phyloP scores from a whole-genome alignment of 1,140 invertebrate species.

The Apis mellifera region DNA sequence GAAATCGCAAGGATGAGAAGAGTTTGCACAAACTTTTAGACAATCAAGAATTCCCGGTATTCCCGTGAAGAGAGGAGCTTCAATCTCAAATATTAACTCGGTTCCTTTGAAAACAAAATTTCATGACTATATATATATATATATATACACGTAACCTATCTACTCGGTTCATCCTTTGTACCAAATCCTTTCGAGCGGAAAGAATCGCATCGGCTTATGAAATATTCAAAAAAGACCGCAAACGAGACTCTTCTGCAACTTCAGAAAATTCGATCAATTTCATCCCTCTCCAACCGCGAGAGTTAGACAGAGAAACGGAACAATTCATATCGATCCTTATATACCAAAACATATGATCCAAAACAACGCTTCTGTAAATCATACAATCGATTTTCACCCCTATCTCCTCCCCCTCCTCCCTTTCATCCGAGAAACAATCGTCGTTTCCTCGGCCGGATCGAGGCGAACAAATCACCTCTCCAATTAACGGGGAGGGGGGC shows the following conservation, averaged over 20 bases:
- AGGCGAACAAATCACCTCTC: slow-evolving; percentile 24
- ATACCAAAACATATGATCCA: neutral
- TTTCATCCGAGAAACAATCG: neutral
- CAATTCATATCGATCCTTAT: too few relatives aligned
- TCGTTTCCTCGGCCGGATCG: neutral
- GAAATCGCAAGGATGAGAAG: neutral
- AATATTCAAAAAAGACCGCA: neutral
- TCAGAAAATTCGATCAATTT: neutral
- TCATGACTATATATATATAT: slow-evolving; percentile 10
- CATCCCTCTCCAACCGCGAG: neutral
- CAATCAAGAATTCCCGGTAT: neutral
- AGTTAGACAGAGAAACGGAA: too few relatives aligned
- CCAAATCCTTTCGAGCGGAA: neutral
- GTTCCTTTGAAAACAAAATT: slow-evolving; percentile 20
- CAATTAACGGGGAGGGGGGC: slow-evolving; percentile 14
- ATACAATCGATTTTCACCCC: neutral
- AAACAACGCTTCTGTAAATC: neutral
- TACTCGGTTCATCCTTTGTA: neutral
- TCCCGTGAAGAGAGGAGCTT: neutral
- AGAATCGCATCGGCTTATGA: slow-evolving; percentile 2
- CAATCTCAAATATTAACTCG: slow-evolving; percentile 49
- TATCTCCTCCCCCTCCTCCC: too few relatives aligned
- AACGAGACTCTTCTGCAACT: too few relatives aligned
- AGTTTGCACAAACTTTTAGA: neutral
- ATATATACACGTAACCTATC: neutral